Base-by-base conservation (phyloP, 2,888 invertebrate species). In the Arge pagana region DNA sequence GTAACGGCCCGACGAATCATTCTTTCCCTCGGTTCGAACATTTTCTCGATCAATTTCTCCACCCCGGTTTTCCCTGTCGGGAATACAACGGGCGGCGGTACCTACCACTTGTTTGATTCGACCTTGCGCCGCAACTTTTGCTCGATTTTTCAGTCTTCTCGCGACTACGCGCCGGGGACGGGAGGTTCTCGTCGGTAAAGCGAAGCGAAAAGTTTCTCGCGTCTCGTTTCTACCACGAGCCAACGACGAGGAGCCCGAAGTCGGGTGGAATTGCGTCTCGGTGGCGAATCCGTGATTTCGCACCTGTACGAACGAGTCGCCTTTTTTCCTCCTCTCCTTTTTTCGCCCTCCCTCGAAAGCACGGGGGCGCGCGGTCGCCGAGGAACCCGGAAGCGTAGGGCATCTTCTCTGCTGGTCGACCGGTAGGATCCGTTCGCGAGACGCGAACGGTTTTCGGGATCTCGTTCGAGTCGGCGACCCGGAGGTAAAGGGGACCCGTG, bases 61-160 rank as follows among this genome's bases (percentile, higher is more conserved):
- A 15, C 1, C 15, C 16, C 39, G 28, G 3, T 4, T 16, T 19
- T 13, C 13, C 42, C 26, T 10, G 21, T 26, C 11, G 11, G 10
- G 24, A 23, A 13, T 19, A 8, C 11, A 15, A 19, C 54, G 58
- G 62, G 62, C 67, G 65, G 65, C 68, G 66, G 68, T 66, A 68
- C n/a, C n/a, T n/a, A n/a, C 70, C 70, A 71, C 70, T 71, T 71
- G 70, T 71, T 70, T 68, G 71, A 71, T 71, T 71, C 68, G 68
- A 70, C 61, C 61, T 62, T 21, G 45, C 61, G 63, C 53, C 58
- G 56, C 58, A 59, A 60, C 59, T 55, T 62, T 31, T 50, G 60
- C 64, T 67, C 65, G 65, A 70, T 70, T 70, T 68, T 67, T 67
- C 65, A 66, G 61, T 55, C 55, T 56, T 28, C n/a, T 13, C n/a